Evolutionary conservation across 2,888 invertebrate species (phyloP).

Genomic region (Epiperipatus broadwayi): DNA sequence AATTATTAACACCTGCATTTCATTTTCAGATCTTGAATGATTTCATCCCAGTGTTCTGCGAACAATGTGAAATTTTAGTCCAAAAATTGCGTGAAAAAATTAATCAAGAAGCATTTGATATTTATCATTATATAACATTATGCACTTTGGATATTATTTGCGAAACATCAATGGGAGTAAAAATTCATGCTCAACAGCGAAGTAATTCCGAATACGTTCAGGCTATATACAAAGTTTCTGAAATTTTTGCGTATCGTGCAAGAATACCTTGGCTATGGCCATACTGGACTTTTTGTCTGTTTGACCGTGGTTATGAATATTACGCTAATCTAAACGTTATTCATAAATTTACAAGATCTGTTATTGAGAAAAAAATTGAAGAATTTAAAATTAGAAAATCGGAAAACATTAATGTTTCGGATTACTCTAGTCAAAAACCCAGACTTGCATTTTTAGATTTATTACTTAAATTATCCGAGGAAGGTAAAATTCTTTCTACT

Average conservation of each 20-base stretch:
- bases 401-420: conserved; percentile 27
- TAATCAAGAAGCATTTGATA: conserved; percentile 25
- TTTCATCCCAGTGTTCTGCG: conserved; percentile 33
- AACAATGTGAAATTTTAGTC: conserved; percentile 28
- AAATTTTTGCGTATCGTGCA: conserved; percentile 23
- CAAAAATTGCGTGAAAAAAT: conserved; percentile 23
- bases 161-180: conserved; percentile 27
- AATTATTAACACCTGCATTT: conserved; percentile 35
- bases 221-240: conserved; percentile 37
- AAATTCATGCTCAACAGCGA: conserved; percentile 21
- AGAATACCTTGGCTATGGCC: conserved; percentile 37
- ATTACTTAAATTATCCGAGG: too few relatives aligned
- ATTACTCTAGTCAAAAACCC: conserved; percentile 21
- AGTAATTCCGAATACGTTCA: conserved; percentile 39
- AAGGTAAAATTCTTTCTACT: conserved; percentile 19
- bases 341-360: too few relatives aligned
- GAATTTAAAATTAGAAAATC: too few relatives aligned
- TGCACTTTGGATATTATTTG: conserved; percentile 37
- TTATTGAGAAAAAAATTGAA: too few relatives aligned
- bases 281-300: conserved; percentile 38
- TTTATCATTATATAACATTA: conserved; percentile 30
- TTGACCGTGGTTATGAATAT: too few relatives aligned
- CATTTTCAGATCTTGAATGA: conserved; percentile 35
- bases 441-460: too few relatives aligned
- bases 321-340: too few relatives aligned